Evolutionary conservation across 1,140 invertebrate species (phyloP).

Genomic region (Pachypeltis micranthus): DNA sequence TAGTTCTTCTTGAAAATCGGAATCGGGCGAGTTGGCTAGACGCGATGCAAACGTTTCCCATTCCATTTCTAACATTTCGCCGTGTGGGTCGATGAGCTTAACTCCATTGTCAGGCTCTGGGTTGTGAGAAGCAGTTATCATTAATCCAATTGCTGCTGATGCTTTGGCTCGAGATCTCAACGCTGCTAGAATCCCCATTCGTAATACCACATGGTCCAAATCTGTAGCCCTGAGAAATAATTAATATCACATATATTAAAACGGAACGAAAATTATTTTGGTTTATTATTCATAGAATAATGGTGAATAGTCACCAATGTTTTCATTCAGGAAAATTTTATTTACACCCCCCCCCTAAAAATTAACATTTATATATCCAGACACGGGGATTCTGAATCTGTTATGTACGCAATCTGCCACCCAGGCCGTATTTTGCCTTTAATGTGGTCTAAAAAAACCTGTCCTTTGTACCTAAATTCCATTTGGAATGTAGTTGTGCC

Average conservation of each 20-base stretch:
- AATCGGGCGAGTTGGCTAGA: constrained; percentile 57
- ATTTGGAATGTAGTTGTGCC: too few species aligned
- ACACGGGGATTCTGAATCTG: neutral
- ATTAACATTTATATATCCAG: neutral
- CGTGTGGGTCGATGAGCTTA: constrained; percentile 88
- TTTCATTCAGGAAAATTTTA: neutral
- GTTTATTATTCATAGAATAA: neutral
- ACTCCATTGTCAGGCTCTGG: constrained; percentile 92
- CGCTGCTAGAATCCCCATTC: constrained; percentile 85
- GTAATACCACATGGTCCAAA: constrained; percentile 77
- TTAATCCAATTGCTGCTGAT: constrained; percentile 73
- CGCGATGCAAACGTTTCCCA: constrained; percentile 86
- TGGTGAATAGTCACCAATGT: neutral
- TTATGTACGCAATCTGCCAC: neutral
- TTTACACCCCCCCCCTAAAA: neutral
- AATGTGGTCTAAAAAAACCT: too few species aligned
- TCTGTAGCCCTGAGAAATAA: constrained; percentile 56
- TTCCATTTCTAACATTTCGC: constrained; percentile 85
- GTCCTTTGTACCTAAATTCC: too few species aligned
- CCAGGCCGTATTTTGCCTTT: too few species aligned
- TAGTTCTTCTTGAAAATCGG: constrained; percentile 38
- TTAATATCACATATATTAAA: constrained; percentile 13
- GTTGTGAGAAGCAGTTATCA: constrained; percentile 99
- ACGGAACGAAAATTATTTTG: constrained; percentile 21
- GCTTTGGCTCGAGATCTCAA: constrained; percentile 66